Conservation (phyloP, 2,888 invertebrate genomes). For the Plusia festucae region DNA sequence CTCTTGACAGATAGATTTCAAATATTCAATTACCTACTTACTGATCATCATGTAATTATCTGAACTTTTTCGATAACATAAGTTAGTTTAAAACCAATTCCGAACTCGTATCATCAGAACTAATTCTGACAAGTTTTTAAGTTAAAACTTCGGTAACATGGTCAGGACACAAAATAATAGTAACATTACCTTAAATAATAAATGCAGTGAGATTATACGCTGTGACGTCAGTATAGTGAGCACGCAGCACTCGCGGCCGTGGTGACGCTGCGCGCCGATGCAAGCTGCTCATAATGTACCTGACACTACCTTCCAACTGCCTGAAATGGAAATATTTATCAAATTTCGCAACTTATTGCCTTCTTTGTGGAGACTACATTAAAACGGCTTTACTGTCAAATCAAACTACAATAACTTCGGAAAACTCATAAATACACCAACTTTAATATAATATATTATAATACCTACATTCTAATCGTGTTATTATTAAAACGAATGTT, state of each 20-base stretch:
- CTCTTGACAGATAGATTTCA: too few species aligned
- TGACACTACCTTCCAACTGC: background rate
- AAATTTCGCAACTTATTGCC: background rate
- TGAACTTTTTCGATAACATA: too few species aligned
- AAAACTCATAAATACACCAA: too few species aligned
- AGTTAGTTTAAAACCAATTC: too few species aligned
- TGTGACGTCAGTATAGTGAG: background rate
- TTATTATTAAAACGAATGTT: too few species aligned
- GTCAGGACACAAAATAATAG: background rate
- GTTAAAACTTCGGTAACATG: too few species aligned
- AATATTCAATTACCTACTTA: too few species aligned
- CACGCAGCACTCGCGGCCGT: background rate
- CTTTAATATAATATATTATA: background rate
- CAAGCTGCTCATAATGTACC: background rate
- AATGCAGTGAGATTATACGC: background rate
- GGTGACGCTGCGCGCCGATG: background rate
- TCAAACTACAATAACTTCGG: too few species aligned
- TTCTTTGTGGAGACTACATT: background rate
- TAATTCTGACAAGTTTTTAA: too few species aligned
- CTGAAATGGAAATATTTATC: background rate
- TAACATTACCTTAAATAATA: background rate
- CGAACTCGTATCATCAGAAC: too few species aligned
- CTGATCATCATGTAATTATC: too few species aligned
- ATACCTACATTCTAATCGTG: background rate
- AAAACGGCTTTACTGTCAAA: too few species aligned